A percentile compares a stretch with the other conserved stretches of the same genome.
phyloP scores from a whole-genome alignment of 2,113 vertebrate genomes.

The Nycticryphes semicollaris region DNA sequence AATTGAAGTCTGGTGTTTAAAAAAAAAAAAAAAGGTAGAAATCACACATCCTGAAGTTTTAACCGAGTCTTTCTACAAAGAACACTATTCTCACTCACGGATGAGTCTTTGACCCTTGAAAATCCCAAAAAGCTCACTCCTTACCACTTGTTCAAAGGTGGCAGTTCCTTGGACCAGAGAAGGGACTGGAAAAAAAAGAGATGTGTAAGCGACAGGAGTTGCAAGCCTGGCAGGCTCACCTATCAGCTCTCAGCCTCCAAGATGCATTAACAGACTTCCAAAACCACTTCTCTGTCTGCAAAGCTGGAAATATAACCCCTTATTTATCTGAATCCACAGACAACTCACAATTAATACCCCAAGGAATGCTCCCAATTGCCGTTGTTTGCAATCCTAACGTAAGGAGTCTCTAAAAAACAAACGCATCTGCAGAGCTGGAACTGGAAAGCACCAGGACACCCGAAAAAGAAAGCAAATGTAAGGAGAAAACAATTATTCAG shows the following conservation, averaged over 20 bases:
- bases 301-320: neutral
- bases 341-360: neutral
- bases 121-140: neutral
- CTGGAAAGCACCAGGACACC: neutral
- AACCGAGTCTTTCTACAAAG: neutral
- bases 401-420: neutral
- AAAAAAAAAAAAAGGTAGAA: neutral
- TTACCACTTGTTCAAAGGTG: accelerated
- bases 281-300: neutral
- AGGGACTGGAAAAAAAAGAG: neutral
- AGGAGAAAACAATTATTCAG: constrained; percentile 20
- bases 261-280: neutral
- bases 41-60: neutral
- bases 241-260: neutral
- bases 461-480: neutral
- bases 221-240: accelerated
- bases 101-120: neutral
- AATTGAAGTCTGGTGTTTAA: neutral
- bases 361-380: neutral
- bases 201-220: neutral
- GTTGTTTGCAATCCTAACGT: neutral
- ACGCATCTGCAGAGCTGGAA: neutral
- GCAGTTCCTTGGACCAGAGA: neutral
- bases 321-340: neutral
- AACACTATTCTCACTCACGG: neutral